These are phyloP conservation scores for Rutilus rutilus DNA, from an alignment of 2,113 vertebrate species.

Conservation along the genomic window DNA sequence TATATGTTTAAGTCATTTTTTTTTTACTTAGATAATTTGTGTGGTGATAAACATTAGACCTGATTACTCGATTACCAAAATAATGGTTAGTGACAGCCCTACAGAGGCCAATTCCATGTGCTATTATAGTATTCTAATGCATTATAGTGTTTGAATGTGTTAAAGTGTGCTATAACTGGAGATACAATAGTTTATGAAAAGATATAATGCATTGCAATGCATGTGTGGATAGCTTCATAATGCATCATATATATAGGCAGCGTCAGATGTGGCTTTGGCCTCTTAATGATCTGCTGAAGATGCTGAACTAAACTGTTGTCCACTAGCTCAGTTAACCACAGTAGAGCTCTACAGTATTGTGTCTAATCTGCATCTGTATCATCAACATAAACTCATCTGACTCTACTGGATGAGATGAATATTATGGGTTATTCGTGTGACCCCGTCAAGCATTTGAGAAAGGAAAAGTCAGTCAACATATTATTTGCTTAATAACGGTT, in stretches of 20 bases:
- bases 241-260: not conserved
- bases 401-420: not conserved
- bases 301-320: not conserved
- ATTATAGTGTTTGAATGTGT: too few relatives aligned
- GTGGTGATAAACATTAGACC: too few relatives aligned
- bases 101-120: too few relatives aligned
- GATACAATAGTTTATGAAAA: too few relatives aligned
- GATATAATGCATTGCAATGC: not conserved
- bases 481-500: not conserved
- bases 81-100: too few relatives aligned
- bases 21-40: too few relatives aligned
- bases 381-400: not conserved
- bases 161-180: too few relatives aligned
- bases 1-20: too few relatives aligned
- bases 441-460: slow-evolving; percentile 69
- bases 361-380: not conserved
- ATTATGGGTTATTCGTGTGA: slow-evolving; percentile 37
- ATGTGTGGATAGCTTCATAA: not conserved
- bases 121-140: too few relatives aligned
- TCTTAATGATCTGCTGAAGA: not conserved
- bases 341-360: not conserved
- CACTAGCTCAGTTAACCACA: not conserved
- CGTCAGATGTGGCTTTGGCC: not conserved
- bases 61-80: too few relatives aligned
- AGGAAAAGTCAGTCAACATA: not conserved